Conservation (phyloP, 2,888 invertebrate genomes). For the Loripinus fragilis region DNA sequence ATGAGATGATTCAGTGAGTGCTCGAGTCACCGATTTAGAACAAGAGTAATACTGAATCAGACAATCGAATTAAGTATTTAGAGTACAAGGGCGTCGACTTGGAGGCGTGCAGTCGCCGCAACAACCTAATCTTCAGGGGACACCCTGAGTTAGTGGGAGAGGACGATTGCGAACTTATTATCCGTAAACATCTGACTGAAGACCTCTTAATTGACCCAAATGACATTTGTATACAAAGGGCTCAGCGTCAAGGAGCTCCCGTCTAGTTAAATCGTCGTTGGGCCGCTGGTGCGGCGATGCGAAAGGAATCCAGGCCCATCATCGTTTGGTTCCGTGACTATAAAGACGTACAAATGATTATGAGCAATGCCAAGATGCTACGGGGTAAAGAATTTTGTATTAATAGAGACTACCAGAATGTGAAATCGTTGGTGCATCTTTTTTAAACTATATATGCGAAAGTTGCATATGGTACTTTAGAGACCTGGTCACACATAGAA, state of each 20-base stretch:
- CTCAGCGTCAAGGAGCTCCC: not conserved
- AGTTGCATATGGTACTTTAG: too few species aligned
- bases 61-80: not conserved
- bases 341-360: not conserved
- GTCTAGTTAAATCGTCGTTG: not conserved
- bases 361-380: not conserved
- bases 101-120: not conserved
- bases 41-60: not conserved
- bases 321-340: not conserved
- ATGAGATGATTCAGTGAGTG: not conserved
- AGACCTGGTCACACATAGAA: too few species aligned
- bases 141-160: not conserved
- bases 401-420: not conserved
- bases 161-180: not conserved
- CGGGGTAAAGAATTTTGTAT: not conserved
- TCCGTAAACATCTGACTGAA: not conserved
- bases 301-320: not conserved
- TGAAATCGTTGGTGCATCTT: not conserved
- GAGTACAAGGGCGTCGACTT: not conserved
- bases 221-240: not conserved
- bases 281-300: not conserved
- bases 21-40: not conserved
- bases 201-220: not conserved
- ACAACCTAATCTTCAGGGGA: not conserved
- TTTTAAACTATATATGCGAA: too few species aligned